Percentiles rank a stretch among this genome's conserved stretches.
Evolutionary conservation across 2,888 invertebrate genomes (phyloP).

Genomic region (Pterobdella sp.): DNA sequence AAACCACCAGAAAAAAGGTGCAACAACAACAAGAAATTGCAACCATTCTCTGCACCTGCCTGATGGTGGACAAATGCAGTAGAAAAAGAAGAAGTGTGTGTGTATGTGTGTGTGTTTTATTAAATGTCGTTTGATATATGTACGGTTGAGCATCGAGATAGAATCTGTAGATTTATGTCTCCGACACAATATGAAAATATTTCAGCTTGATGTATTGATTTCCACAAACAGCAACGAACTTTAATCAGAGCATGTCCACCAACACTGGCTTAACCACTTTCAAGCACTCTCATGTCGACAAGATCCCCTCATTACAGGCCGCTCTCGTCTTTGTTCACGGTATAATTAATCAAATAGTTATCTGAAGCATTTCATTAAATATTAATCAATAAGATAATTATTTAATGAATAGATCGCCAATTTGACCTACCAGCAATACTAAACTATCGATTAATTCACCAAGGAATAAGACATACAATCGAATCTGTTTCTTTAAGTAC

Average conservation of each 20-base stretch:
- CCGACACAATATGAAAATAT: background rate
- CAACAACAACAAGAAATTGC: too few relatives aligned
- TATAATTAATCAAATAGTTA: conserved; percentile 32
- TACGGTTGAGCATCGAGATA: background rate
- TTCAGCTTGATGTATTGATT: background rate
- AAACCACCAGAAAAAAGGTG: too few relatives aligned
- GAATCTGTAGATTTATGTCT: background rate
- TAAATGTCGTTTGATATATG: too few relatives aligned
- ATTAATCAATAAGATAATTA: background rate
- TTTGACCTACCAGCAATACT: too few relatives aligned
- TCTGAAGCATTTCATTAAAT: too few relatives aligned
- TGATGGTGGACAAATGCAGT: too few relatives aligned
- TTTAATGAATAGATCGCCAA: background rate
- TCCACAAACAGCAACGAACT: background rate
- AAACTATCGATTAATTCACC: too few relatives aligned
- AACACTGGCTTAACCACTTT: conserved; percentile 91
- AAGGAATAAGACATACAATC: too few relatives aligned
- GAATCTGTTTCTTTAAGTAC: background rate
- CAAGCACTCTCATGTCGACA: conserved; percentile 84
- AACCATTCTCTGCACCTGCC: too few relatives aligned
- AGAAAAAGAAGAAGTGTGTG: too few relatives aligned
- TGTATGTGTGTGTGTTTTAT: too few relatives aligned
- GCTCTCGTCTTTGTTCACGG: conserved; percentile 77
- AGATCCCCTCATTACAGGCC: conserved; percentile 86
- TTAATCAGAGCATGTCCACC: conserved; percentile 56